Evolutionary conservation across 64 coral and sea anemone species (phyloP).

Genomic region (Stichodactyla mertensii): DNA sequence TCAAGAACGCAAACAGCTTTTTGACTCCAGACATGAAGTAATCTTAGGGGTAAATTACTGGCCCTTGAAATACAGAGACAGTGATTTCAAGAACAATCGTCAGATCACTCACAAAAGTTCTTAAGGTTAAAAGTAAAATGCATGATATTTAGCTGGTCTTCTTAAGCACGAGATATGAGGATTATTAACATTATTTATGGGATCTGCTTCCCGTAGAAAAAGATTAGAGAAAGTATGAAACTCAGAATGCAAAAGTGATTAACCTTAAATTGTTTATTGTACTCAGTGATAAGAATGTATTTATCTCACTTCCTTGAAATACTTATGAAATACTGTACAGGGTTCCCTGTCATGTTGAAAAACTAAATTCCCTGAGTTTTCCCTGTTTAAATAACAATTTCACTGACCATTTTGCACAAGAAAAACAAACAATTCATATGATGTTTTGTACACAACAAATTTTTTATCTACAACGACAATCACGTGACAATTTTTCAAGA

Average conservation of each 20-base stretch:
- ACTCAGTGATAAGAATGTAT: background rate
- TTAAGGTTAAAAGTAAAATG: constrained; percentile 8
- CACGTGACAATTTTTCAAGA: no score
- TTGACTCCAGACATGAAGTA: background rate
- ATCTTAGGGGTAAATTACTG: background rate
- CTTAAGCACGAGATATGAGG: background rate
- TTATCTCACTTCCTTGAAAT: background rate
- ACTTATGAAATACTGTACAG: background rate
- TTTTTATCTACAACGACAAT: no score
- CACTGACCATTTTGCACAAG: no score
- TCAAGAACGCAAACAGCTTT: background rate
- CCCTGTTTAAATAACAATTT: no score
- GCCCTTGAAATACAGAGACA: background rate
- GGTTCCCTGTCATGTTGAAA: no score
- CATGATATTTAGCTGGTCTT: background rate
- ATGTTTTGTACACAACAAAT: no score
- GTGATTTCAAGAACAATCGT: background rate
- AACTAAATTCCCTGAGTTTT: no score
- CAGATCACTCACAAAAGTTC: background rate
- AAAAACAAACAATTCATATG: no score
- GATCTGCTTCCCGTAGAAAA: background rate
- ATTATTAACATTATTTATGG: background rate
- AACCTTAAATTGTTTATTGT: background rate
- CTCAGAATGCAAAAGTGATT: background rate
- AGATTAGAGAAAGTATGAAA: constrained; percentile 4